Base-by-base conservation (phyloP, 2,113 vertebrate species). In the Sardina pilchardus region DNA sequence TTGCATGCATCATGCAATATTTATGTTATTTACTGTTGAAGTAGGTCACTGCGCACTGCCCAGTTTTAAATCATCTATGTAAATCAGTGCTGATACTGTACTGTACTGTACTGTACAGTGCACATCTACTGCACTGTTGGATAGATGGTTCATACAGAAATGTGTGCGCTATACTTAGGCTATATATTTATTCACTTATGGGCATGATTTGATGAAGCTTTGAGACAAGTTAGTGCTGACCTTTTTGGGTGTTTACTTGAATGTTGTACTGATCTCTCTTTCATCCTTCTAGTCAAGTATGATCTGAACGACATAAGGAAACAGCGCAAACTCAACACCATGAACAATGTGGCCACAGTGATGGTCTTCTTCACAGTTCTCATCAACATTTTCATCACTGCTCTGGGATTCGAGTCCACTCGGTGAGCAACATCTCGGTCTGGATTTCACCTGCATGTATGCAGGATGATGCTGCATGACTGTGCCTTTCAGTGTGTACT, bases 381-480 rank as follows among this genome's bases (percentile, higher is more conserved):
- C 47, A 93, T 98, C 89, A 99, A 98, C 93, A 95, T 99, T 91
- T 96, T 98, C 90, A 97, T 99, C 89, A 97, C 97, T 0, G 97
- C 97, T 0, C 95, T 99, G 0, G 97, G 97, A 1, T 96, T 98
- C 43, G 92, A 95, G 67, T 39, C 81, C 24, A 87, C 87, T 0
- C 14, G 86, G 91, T 94, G 80, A 85, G 14, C 26, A 26, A 19
- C 0, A 30, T 30, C 12, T 75, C 3, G 4, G 10, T 78, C 34
- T 78, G 34, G 30, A 78, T 36, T 39, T 34, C 30, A 78, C 14
- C 12, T 36, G 26, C 63, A 71, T 26, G n/a, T 21, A n/a, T 34
- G 26, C 21, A 71, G n/a, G 26, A 14, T 71, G 10, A 63, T 4
- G 50, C 50, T 53, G 50, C 56, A 63, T 30, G 10, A 26, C 3